Base-by-base conservation (phyloP, 2,888 invertebrate genomes). In the Tenthredo notha region DNA sequence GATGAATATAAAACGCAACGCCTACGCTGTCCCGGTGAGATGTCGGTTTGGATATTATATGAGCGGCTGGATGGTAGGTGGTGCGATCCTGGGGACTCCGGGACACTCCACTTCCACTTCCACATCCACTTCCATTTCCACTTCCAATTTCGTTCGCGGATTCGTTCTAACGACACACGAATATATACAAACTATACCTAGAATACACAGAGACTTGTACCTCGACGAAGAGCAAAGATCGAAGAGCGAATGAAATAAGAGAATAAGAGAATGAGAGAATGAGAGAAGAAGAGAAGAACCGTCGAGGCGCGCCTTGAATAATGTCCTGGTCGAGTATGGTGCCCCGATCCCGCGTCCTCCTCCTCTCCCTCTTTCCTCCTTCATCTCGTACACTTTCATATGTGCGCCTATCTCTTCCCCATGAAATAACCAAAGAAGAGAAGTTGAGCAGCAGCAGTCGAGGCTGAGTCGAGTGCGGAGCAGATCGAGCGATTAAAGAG, bases 1-100 rank as follows among this genome's bases (percentile, higher is more conserved):
- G 90, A 91, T 91, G 92, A 92, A 92, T 92, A 92, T 92, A 92
- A 92, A 92, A 92, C 92, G 92, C 91, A 80, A 90, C 92, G 92
- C 93, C 92, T 91, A 92, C 92, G 91, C 91, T 9, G 74, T 50
- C 18, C 50, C 61, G 50, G 84, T 58, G 84, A 72, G 25, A 84
- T 47, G 67, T 84, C 84, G 54, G 74, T 58, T 84, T 58, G 84
- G 50, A 84, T 84, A 84, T 84, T 84, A 84, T 84, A 84, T 84
- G 84, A 75, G 61, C 84, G 74, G 74, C 65, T n/a, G 37, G 75
- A 15, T 10, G 43, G 75, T 47, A 75, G 18, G 25, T 25, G 70
- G 33, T 47, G 12, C 18, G 75, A 37, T 21, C 25, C 75, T 43
- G 29, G 33, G 18, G 33, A 70, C 54, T n/a, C 6, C 54, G n/a